phyloP scores from a whole-genome alignment of 2,888 invertebrate genomes.

The Buathra laborator region DNA sequence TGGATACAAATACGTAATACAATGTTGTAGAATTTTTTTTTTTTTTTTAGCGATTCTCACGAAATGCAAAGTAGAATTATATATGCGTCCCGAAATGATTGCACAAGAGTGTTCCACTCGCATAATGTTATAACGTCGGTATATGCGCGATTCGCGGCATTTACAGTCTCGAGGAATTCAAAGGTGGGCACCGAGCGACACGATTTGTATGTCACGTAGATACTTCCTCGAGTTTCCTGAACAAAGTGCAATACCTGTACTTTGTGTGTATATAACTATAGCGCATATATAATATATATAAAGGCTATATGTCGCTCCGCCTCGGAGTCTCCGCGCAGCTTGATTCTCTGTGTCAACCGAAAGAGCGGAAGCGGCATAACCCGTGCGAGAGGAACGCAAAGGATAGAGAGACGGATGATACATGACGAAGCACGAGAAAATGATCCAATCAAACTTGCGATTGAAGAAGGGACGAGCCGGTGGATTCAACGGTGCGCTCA shows the following conservation, averaged over 20 bases:
- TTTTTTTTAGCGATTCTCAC: no score
- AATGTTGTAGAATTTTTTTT: background rate
- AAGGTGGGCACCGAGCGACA: background rate
- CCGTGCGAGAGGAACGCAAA: background rate
- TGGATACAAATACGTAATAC: background rate
- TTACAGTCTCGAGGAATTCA: slow-evolving; percentile 1
- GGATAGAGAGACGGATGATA: background rate
- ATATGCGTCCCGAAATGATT: background rate
- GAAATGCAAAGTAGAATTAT: background rate
- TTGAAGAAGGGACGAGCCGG: slow-evolving; percentile 42
- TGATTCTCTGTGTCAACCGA: slow-evolving; percentile 25
- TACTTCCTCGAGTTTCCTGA: background rate
- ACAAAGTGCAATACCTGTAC: background rate
- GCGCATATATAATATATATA: no score
- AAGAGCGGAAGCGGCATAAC: slow-evolving; percentile 18
- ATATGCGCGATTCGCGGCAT: background rate
- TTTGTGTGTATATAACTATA: background rate
- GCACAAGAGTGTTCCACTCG: background rate
- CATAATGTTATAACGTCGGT: background rate
- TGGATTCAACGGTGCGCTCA: no score
- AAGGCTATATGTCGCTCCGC: background rate
- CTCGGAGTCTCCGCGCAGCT: background rate
- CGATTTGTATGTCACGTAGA: background rate
- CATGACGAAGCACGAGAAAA: slow-evolving; percentile 55
- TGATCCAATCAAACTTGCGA: slow-evolving; percentile 67